phyloP scores from a whole-genome alignment of 2,888 invertebrate species.

The Fragum fragum region DNA sequence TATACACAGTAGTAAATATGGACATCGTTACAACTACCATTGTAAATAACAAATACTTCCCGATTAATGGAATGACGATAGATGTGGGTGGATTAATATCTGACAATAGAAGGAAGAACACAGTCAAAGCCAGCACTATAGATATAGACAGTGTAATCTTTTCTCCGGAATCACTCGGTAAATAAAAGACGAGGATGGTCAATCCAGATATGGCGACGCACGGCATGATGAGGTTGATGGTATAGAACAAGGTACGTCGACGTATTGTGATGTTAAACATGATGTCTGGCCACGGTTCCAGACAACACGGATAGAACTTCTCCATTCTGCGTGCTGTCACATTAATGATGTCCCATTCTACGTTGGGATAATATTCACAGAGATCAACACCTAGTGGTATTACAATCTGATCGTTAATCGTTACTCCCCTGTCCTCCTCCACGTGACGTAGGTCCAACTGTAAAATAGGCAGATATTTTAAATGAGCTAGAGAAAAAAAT shows the following conservation, averaged over 20 bases:
- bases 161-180: constrained; percentile 99
- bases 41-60: constrained; percentile 97
- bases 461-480: background rate
- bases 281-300: constrained; percentile 86
- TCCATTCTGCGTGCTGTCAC: constrained; percentile 88
- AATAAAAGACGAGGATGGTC: constrained; percentile 98
- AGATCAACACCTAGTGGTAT: constrained; percentile 84
- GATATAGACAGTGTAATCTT: constrained; percentile 98
- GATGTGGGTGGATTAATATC: constrained; percentile 99
- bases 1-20: constrained; percentile 98
- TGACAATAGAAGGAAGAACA: constrained; percentile 98
- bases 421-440: constrained; percentile 58
- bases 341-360: constrained; percentile 88
- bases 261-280: constrained; percentile 86
- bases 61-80: constrained; percentile 97
- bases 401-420: constrained; percentile 60
- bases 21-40: constrained; percentile 98
- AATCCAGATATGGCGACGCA: constrained; percentile 98
- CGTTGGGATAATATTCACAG: constrained; percentile 83
- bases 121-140: constrained; percentile 99
- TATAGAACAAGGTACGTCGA: constrained; percentile 94
- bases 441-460: constrained; percentile 88
- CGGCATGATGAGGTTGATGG: constrained; percentile 98
- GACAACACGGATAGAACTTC: constrained; percentile 88
- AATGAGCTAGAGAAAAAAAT: too few species aligned